Conservation (phyloP, 2,888 invertebrate genomes). For the Nemoura dubitans region DNA sequence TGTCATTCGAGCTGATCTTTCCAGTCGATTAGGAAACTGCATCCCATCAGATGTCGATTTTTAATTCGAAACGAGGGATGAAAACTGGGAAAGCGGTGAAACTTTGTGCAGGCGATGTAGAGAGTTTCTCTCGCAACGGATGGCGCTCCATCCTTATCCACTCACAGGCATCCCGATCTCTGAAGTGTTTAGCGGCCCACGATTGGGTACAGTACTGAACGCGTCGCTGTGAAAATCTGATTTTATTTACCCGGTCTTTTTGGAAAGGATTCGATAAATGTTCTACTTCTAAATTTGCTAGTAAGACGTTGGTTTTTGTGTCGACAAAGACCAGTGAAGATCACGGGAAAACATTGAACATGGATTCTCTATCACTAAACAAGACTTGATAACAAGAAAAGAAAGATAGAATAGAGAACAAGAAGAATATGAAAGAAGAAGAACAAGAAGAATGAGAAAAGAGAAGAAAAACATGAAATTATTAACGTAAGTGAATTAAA, state of each 20-base stretch:
- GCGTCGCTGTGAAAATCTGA: neutral
- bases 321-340: neutral
- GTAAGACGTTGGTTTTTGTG: neutral
- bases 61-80: neutral
- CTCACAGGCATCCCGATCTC: neutral
- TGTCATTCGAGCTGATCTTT: constrained; percentile 42
- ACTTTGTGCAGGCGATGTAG: neutral
- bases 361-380: neutral
- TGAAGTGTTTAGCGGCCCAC: neutral
- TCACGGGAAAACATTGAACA: neutral
- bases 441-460: constrained; percentile 26
- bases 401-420: neutral
- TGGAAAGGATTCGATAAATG: neutral
- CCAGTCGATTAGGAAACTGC: neutral
- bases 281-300: neutral
- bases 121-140: neutral
- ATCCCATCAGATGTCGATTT: neutral
- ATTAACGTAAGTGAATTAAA: constrained; percentile 19
- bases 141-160: neutral
- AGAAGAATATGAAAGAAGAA: constrained; percentile 24
- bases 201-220: neutral
- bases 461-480: constrained; percentile 37
- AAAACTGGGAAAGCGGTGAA: neutral
- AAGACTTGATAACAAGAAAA: neutral
- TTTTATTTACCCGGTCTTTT: neutral